Evolutionary conservation across 2,797 vertebrate genomes (phyloP), one percentile per base, ranked within the genome.

Genomic region (Eutrigla gurnardus): DNA sequence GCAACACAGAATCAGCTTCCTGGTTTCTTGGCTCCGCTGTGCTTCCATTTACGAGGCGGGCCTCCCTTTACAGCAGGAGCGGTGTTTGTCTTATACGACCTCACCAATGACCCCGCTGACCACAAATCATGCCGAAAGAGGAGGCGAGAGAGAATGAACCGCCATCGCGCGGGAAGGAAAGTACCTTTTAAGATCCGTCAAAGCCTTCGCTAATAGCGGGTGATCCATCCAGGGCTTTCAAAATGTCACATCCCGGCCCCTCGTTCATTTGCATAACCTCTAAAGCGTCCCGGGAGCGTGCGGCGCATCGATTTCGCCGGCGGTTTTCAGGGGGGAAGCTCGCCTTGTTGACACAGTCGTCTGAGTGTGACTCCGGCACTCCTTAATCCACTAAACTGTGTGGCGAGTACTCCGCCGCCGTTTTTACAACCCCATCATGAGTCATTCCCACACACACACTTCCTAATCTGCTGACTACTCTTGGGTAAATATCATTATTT

Each of bases 201-300:
- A 93, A 95, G 91, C 91, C 87, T 88, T 65, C 62, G 84, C 93
- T 95, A 95, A 95, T 94, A 91, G 92, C 25, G 88, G 92, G 94
- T 90, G 90, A 95, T 95, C 92, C 93, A 95, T 95, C 92, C 86
- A 90, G 84, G 89, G 92, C 95, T 93, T 94, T 95, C 93, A 95
- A 95, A 95, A 95, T 94, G 95, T 95, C 95, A 94, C 93, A 93
- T 90, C 82, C 69, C 77, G 71, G 82, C 86, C 25, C 25, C 82
- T 88, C 18, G 66, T 89, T 91, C 91, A 95, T 96, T 95, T 96
- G 92, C 94, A 95, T 95, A 95, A 93, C 93, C 94, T 95, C 90
- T 89, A 91, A 93, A 94, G 90, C 83, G 68, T 87, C 90, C 80
- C 77, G 39, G 85, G 88, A 88, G 90, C 54, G 71, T 64, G 90